phyloP scores from a whole-genome alignment of 2,797 vertebrate genomes.

The Epinephelus malabaricus region DNA sequence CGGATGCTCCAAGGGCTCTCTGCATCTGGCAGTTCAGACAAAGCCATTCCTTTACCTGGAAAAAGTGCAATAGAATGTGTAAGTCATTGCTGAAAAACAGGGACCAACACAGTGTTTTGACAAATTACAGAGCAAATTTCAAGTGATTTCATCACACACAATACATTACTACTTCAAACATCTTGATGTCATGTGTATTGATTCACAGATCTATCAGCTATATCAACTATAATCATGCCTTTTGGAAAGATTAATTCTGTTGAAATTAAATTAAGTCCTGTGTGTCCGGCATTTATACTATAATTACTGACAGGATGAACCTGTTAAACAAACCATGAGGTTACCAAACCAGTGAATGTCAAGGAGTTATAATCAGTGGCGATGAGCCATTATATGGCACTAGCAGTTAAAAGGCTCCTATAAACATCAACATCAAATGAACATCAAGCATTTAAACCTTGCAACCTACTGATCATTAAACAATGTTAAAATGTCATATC shows the following conservation, averaged over 20 bases:
- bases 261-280: neutral
- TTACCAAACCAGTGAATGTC: constrained; percentile 1
- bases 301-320: neutral
- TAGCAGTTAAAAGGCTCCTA: neutral
- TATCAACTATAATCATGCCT: neutral
- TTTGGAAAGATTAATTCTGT: neutral
- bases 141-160: neutral
- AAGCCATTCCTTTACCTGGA: constrained; percentile 94
- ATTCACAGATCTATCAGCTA: neutral
- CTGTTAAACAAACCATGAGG: neutral
- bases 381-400: neutral
- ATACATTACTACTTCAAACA: neutral
- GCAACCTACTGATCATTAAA: neutral
- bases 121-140: neutral
- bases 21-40: constrained; percentile 98
- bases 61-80: constrained; percentile 20
- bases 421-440: neutral
- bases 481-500: neutral
- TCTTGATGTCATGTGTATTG: neutral
- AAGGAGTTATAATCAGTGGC: neutral
- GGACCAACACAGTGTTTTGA: neutral
- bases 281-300: neutral
- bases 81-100: neutral
- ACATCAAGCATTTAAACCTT: neutral
- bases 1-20: constrained; percentile 87